A percentile compares a stretch with the other conserved stretches of the same genome.
Conservation (phyloP, 2,888 invertebrate genomes). For the Ceramica pisi region DNA sequence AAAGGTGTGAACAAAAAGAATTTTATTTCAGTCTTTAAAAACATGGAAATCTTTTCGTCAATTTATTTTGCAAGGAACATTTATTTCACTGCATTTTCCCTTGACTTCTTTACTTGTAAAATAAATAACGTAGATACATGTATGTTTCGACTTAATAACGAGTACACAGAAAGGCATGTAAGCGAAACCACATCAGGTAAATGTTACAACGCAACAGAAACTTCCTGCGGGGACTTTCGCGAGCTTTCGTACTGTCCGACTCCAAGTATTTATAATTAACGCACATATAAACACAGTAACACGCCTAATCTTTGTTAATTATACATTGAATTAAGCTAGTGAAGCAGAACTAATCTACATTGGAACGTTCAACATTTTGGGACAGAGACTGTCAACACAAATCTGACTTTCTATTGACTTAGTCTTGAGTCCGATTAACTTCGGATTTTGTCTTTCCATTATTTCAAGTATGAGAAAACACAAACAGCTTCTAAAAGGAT, state of each 20-base stretch:
- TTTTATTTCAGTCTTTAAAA: conserved; percentile 13
- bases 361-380: conserved; percentile 24
- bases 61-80: not conserved
- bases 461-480: conserved; percentile 38
- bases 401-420: conserved; percentile 45
- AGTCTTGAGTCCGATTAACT: conserved; percentile 33
- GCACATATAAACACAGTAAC: not conserved
- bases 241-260: not conserved
- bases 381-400: conserved; percentile 28
- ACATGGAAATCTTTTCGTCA: conserved; percentile 4
- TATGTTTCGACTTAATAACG: not conserved
- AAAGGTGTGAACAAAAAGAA: conserved; percentile 15
- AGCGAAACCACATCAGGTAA: conserved; percentile 18
- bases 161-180: conserved; percentile 8
- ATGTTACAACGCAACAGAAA: conserved; percentile 21
- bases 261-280: conserved; percentile 17
- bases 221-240: not conserved
- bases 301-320: conserved; percentile 20
- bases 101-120: not conserved
- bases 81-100: not conserved
- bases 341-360: conserved; percentile 28
- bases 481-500: conserved; percentile 8
- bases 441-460: conserved; percentile 25
- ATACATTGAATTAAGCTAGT: conserved; percentile 24
- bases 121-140: conserved; percentile 1